These are phyloP conservation scores for Corythucha ciliata DNA, from an alignment of 2,888 invertebrate genomes.

Conservation along the genomic window DNA sequence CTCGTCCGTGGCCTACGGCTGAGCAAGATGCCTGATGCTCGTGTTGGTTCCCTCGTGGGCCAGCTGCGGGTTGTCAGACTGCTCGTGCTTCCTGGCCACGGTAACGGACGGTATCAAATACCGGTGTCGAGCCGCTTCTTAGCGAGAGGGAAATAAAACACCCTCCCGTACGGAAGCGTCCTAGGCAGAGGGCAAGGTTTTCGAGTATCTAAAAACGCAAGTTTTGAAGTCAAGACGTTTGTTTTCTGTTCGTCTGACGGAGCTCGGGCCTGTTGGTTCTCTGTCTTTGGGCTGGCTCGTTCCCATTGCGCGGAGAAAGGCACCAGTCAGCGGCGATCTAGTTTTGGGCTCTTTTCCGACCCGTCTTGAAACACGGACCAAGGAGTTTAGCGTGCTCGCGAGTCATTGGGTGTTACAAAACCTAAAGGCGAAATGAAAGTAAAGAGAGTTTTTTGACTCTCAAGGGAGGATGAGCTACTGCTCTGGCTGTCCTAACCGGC, in stretches of 20 bases:
- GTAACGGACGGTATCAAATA: background rate
- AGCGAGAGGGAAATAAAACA: background rate
- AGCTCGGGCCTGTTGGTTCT: background rate
- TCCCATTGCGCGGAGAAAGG: too few species aligned
- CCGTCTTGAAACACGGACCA: slow-evolving; percentile 72
- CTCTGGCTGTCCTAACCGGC: slow-evolving; percentile 21
- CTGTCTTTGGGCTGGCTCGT: slow-evolving; percentile 34
- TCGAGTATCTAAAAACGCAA: too few species aligned
- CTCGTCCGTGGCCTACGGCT: slow-evolving; percentile 17
- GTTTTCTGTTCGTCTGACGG: too few species aligned
- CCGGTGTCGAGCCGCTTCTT: slow-evolving; percentile 13
- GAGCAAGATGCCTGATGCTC: background rate
- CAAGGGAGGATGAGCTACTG: slow-evolving; percentile 25
- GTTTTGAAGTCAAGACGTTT: too few species aligned
- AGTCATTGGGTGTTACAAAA: slow-evolving; percentile 53
- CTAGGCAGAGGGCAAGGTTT: too few species aligned
- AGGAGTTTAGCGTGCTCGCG: slow-evolving; percentile 63
- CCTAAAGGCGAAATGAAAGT: slow-evolving; percentile 60
- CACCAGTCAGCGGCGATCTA: slow-evolving; percentile 41
- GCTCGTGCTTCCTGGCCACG: background rate
- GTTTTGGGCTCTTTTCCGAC: slow-evolving; percentile 50
- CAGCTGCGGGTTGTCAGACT: slow-evolving; percentile 2
- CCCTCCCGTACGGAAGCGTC: background rate
- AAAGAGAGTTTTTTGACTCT: slow-evolving; percentile 39
- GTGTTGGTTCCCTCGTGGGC: background rate